Conservation (phyloP, 2,888 invertebrate species). For the Agrotis puta region DNA sequence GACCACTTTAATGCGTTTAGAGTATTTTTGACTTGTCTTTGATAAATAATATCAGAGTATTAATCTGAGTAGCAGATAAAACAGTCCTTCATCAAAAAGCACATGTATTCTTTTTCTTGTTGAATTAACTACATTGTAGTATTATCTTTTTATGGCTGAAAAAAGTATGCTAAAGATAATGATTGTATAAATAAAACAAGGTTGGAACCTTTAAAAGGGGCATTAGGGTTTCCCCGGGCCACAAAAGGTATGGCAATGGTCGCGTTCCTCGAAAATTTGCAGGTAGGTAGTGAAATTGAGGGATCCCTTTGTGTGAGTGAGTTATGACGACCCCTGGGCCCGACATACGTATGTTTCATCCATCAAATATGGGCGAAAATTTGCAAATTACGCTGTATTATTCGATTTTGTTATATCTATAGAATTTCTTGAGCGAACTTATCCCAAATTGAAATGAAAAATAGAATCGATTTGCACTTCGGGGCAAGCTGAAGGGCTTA, state of each 20-base stretch:
- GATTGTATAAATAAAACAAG: constrained; percentile 1
- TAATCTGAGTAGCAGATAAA: constrained; percentile 12
- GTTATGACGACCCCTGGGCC: constrained; percentile 13
- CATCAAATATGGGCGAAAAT: constrained; percentile 13
- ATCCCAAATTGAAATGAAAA: neutral
- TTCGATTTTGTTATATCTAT: neutral
- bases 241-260: constrained; percentile 23
- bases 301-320: constrained; percentile 25
- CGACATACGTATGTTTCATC: neutral
- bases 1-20: constrained; percentile 3
- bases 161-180: constrained; percentile 31
- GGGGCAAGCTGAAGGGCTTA: neutral
- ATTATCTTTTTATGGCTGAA: constrained; percentile 17
- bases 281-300: constrained; percentile 24
- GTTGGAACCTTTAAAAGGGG: no score
- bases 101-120: neutral
- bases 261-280: constrained; percentile 22
- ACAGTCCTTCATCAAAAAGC: constrained; percentile 1
- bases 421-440: no score
- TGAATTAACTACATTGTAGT: neutral
- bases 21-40: constrained; percentile 2
- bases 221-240: constrained; percentile 6
- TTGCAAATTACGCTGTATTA: neutral
- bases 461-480: neutral
- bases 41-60: constrained; percentile 13